Base-by-base conservation (phyloP, 2,113 vertebrate species). In the Shinisaurus crocodilurus region DNA sequence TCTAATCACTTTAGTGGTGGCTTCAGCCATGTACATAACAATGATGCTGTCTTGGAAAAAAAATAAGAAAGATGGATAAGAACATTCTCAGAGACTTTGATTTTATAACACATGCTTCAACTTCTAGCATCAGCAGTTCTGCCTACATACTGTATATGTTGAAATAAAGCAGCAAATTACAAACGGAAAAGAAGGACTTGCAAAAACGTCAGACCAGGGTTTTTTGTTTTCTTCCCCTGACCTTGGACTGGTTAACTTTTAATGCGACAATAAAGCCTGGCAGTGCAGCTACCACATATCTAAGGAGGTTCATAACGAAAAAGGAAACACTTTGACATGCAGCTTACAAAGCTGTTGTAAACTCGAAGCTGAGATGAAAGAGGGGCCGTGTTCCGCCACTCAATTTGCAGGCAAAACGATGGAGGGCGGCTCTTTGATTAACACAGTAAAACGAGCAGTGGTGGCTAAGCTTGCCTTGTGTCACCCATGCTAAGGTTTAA, bases 171-270 rank as follows among this genome's bases (percentile, higher is more conserved):
- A 32, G 32, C 6, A 87, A 77, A 82, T 86, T 23, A 82, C 79
- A 87, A 15, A 93, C 60, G 23, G 76, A 27, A 12, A 13, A 77
- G 50, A 43, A 86, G 18, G 16, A 60, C 45, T 91, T 60, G 57
- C 25, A 86, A 90, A 82, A 92, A 4, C 20, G 25, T 43, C 0
- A 63, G 16, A 57, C 34, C 16, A 10, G 0, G 10, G 43, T 84
- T 95, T 34, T n/a, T n/a, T 82, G 43, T 85, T 95, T 40, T 34
- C 34, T 82, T 96, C 91, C 89, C 40, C 84, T 91, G 87, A 92
- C 90, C 82, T 92, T 9, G 3, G 88, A 34, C 15, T 70, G 86
- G 16, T 69, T 69, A 88, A n/a, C 45, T 69, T 90, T 92, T 10
- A 1, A 43, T 34, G 57, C 85, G 40, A 6, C 16, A 92, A 72